Evolutionary conservation across 2,113 vertebrate species (phyloP).

Genomic region (Isurus oxyrinchus): DNA sequence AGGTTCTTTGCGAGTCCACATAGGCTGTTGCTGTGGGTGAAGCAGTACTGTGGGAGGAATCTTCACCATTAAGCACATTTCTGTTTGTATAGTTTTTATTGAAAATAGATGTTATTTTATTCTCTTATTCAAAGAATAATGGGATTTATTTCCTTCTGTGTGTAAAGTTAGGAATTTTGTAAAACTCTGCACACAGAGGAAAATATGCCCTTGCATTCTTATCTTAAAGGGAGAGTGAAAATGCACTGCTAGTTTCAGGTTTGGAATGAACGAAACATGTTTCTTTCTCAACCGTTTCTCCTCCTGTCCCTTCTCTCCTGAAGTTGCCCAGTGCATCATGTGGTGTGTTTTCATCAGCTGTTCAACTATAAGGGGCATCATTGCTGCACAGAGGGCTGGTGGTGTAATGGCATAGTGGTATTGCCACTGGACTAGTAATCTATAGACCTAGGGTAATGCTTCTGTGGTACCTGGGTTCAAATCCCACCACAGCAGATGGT

Average conservation of each 20-base stretch:
- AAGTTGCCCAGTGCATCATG: background rate
- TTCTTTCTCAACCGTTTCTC: conserved; percentile 41
- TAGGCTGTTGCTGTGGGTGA: background rate
- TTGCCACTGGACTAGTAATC: too few species aligned
- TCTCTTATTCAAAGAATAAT: background rate
- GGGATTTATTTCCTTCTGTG: background rate
- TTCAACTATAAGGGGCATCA: background rate
- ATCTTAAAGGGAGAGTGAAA: background rate
- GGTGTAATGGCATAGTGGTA: too few species aligned
- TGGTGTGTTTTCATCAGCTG: background rate
- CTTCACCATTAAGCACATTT: background rate
- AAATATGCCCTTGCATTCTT: too few species aligned
- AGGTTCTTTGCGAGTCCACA: background rate
- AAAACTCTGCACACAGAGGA: background rate
- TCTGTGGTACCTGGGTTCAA: too few species aligned
- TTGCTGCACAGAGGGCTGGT: too few species aligned
- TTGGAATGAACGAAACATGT: background rate
- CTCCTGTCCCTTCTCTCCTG: conserved; percentile 41
- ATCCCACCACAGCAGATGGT: too few species aligned
- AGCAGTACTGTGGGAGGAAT: background rate
- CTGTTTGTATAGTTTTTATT: background rate
- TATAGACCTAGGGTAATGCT: too few species aligned
- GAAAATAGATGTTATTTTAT: background rate
- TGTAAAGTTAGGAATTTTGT: background rate
- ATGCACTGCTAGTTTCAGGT: background rate